A percentile compares a stretch with the other conserved stretches of the same genome.
Conservation (phyloP, 2,888 invertebrate species). For the Alitta virens region DNA sequence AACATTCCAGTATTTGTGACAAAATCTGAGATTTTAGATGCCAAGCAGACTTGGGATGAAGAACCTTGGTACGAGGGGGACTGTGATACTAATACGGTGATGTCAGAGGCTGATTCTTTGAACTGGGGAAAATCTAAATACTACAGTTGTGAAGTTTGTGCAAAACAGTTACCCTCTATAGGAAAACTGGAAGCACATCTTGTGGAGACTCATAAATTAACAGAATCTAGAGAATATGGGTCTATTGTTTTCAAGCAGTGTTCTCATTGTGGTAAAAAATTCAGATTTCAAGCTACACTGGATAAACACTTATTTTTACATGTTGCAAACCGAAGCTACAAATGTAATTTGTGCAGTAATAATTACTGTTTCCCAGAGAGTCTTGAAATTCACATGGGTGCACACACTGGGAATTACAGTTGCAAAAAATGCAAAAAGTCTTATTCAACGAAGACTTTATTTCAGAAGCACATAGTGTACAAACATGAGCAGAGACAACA, state of each 20-base stretch:
- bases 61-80: too few species aligned
- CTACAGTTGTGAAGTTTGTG: slow-evolving; percentile 9
- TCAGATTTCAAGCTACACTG: slow-evolving; percentile 23
- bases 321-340: slow-evolving; percentile 13
- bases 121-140: too few species aligned
- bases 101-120: too few species aligned
- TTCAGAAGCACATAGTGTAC: slow-evolving; percentile 28
- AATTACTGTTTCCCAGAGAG: slow-evolving; percentile 22
- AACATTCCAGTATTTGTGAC: too few species aligned
- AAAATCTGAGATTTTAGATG: too few species aligned
- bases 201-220: slow-evolving; percentile 19
- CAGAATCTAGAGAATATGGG: not conserved
- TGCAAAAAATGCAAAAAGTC: slow-evolving; percentile 21
- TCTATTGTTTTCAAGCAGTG: slow-evolving; percentile 20
- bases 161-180: not conserved
- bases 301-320: slow-evolving; percentile 24
- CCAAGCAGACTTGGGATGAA: too few species aligned
- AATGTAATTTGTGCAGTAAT: slow-evolving; percentile 20
- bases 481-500: slow-evolving; percentile 21
- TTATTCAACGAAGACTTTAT: slow-evolving; percentile 18
- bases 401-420: slow-evolving; percentile 15
- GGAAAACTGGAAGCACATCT: slow-evolving; percentile 20
- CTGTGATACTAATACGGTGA: too few species aligned
- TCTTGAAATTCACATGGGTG: slow-evolving; percentile 21
- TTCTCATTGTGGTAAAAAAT: slow-evolving; percentile 20